Percentiles rank a stretch among this genome's conserved stretches.
Evolutionary conservation across 2,888 invertebrate species (phyloP).

Genomic region (Stictocephala bisonia): DNA sequence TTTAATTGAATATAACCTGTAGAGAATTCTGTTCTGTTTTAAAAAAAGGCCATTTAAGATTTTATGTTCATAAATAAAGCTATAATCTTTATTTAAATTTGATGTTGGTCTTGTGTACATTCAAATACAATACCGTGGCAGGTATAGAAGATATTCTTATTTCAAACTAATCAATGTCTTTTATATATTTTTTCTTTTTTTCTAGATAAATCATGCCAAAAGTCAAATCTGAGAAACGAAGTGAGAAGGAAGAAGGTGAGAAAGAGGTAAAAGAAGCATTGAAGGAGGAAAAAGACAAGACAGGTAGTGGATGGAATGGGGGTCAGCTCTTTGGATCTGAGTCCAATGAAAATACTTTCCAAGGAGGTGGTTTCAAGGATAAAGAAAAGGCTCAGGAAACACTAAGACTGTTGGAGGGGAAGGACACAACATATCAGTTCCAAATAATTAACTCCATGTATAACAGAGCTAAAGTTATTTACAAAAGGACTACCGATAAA

Average conservation of each 20-base stretch:
- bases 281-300: conserved; percentile 38
- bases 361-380: conserved; percentile 82
- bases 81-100: too few species aligned
- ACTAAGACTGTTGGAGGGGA: conserved; percentile 73
- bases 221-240: conserved; percentile 61
- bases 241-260: conserved; percentile 66
- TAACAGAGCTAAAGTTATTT: conserved; percentile 60
- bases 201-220: conserved; percentile 60
- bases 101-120: too few species aligned
- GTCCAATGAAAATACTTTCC: conserved; percentile 69
- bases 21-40: too few species aligned
- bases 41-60: too few species aligned
- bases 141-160: too few species aligned
- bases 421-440: conserved; percentile 83
- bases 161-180: too few species aligned
- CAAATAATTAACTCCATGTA: conserved; percentile 64
- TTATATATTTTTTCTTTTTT: too few species aligned
- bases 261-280: conserved; percentile 63
- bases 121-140: too few species aligned
- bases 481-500: conserved; percentile 78
- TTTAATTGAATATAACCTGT: too few species aligned
- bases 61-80: too few species aligned
- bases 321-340: conserved; percentile 60
- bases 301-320: conserved; percentile 60
- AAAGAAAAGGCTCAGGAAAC: conserved; percentile 78